Base-by-base conservation (phyloP, 2,888 invertebrate genomes). In the Pimpla rufipes region DNA sequence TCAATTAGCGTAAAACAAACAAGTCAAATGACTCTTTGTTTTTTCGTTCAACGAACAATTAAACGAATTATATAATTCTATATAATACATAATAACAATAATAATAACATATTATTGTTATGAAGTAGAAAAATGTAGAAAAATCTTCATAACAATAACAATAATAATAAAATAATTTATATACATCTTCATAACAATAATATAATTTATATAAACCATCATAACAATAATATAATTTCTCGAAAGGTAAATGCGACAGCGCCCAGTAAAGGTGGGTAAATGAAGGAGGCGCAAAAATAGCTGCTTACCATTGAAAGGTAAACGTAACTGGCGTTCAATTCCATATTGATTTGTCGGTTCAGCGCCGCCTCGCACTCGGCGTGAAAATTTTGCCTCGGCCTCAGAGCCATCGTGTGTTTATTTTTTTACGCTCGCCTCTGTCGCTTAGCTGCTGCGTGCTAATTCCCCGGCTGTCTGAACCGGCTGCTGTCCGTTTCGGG, bases 311-410 rank as follows among this genome's bases (percentile, higher is more conserved):
- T 96, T 45, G 96, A 95, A 90, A 97, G 92, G 92, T 97, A 97
- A 75, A 95, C 95, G 90, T 97, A 96, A 89, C 95, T 96, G 7
- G 97, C 96, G 87, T 95, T 95, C 13, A 97, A 92, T 93, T 97
- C 97, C 94, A 96, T 93, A 93, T 96, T 96, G 87, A 96, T 96
- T 94, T 97, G 96, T 83, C 94, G 94, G 92, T 96, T 96, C 52
- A 96, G 94, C 45, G 94, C 95, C 59, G 94, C 94, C 92, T 96
- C 96, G 88, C 95, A 95, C 81, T 95, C 95, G 6, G 93, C 93
- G 85, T 95, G 94, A 88, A 95, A 96, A 93, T 96, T 96, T 92
- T 96, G 96, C 81, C 96, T 94, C 81, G 95, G 94, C 89, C 62
- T 40, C 18, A 93, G 91, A 87, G 92, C 93, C 93, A 94, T 94